Base-by-base conservation (phyloP, 92 coral and sea anemone genomes). In the Palythoa grandis region DNA sequence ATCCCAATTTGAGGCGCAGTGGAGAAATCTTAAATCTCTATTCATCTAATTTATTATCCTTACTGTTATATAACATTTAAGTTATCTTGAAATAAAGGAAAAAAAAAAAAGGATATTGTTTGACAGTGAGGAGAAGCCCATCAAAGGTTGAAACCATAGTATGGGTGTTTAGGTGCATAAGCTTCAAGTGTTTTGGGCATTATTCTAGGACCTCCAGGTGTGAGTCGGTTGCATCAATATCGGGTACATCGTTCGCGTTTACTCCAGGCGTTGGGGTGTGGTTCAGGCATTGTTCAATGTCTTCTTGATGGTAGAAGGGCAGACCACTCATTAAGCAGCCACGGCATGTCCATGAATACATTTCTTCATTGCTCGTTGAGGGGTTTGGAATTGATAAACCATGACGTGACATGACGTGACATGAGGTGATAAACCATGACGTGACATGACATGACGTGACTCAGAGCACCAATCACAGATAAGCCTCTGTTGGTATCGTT, bases 381-480 rank as follows among this genome's bases (percentile, higher is more conserved):
- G 72, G 40, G 40, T 12, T 68, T 68, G 70, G 70, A 13, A 68
- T 14, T 67, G 52, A 52, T 11, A 40, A 29, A 66, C n/a, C n/a
- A n/a, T n/a, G n/a, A n/a, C n/a, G n/a, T n/a, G n/a, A n/a, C n/a
- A n/a, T n/a, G n/a, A n/a, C n/a, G n/a, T n/a, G n/a, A n/a, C n/a
- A n/a, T n/a, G n/a, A n/a, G n/a, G n/a, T n/a, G n/a, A n/a, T n/a
- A n/a, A n/a, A n/a, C n/a, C n/a, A n/a, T n/a, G n/a, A n/a, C n/a
- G n/a, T n/a, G n/a, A n/a, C n/a, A n/a, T n/a, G n/a, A 66, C 60
- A 67, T 40, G 86, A 35, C 65, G 63, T 66, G 57, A 82, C 35
- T 82, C 86, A 22, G 24, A 57, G 39, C 86, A 82, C 22, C 54
- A 60, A 63, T 50, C 53, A 60, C 72, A 72, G 77, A 72, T 72